These are phyloP conservation scores for Dolichotis patagonum DNA, from an alignment of 2,113 vertebrate species.

Conservation along the genomic window DNA sequence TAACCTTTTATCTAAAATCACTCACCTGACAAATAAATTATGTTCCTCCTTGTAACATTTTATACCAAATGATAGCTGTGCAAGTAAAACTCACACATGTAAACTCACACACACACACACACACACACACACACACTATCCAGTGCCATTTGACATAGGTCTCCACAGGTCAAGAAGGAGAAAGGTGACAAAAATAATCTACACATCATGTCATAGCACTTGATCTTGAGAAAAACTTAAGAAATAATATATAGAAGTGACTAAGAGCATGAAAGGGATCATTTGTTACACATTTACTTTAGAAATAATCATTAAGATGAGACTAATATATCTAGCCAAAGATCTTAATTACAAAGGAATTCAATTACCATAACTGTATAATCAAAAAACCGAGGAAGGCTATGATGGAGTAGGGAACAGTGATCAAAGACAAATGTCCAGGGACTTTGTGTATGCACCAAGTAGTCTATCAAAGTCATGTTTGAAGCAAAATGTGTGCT, in stretches of 20 bases:
- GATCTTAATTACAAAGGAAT: constrained; percentile 55
- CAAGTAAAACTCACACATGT: not conserved
- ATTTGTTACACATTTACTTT: constrained; percentile 29
- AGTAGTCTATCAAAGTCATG: not conserved
- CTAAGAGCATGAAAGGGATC: constrained; percentile 33
- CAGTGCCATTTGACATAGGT: not conserved
- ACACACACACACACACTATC: not conserved
- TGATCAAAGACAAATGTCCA: not conserved
- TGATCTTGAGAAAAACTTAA: constrained; percentile 5
- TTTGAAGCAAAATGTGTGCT: not conserved
- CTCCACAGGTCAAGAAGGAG: not conserved
- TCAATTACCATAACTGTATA: not conserved
- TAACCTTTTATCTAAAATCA: not conserved
- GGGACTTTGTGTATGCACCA: not conserved
- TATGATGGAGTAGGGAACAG: not conserved
- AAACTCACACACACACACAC: not conserved
- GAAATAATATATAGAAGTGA: constrained; percentile 8
- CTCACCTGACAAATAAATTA: not conserved
- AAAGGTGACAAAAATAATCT: not conserved
- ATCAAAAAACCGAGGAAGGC: constrained; percentile 13
- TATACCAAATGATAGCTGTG: not conserved
- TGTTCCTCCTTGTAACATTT: not conserved
- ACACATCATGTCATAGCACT: not conserved
- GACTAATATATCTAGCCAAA: constrained; percentile 40
- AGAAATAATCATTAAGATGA: constrained; percentile 2